Conservation (phyloP, 1,140 invertebrate genomes). For the Listronotus oregonensis region DNA sequence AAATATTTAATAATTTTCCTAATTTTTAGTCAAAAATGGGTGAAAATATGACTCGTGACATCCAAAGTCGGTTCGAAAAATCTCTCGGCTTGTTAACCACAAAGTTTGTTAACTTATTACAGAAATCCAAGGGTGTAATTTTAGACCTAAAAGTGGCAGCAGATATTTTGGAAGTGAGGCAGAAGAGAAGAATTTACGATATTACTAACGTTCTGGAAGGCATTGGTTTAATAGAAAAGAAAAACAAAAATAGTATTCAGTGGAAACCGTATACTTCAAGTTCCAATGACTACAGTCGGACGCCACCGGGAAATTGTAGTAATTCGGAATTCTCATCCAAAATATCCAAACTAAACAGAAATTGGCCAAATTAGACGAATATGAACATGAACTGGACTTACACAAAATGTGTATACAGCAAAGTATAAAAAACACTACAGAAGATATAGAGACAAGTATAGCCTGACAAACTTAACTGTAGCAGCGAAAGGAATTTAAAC, state of each 20-base stretch:
- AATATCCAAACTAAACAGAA: constrained; percentile 75
- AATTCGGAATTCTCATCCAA: constrained; percentile 77
- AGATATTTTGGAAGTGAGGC: constrained; percentile 86
- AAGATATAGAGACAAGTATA: constrained; percentile 77
- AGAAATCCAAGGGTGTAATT: constrained; percentile 94
- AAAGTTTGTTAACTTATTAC: constrained; percentile 91
- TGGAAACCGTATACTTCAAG: constrained; percentile 65
- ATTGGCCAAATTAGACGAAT: constrained; percentile 74
- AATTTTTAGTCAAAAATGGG: constrained; percentile 56
- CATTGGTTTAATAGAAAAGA: constrained; percentile 97
- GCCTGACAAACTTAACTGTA: too few relatives aligned
- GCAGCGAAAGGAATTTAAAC: too few relatives aligned
- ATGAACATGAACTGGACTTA: constrained; percentile 79
- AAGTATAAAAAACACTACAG: constrained; percentile 86
- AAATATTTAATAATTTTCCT: background rate
- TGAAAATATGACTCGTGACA: constrained; percentile 56
- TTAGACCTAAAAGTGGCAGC: constrained; percentile 97
- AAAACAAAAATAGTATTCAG: constrained; percentile 89
- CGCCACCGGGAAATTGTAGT: constrained; percentile 65
- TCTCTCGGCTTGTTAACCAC: constrained; percentile 95
- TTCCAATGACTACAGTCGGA: constrained; percentile 9
- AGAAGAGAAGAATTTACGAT: constrained; percentile 98
- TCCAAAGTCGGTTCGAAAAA: constrained; percentile 82
- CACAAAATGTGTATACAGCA: constrained; percentile 80
- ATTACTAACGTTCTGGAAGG: constrained; percentile 99